phyloP scores from a whole-genome alignment of 2,797 vertebrate species.

The Thamnophis elegans region DNA sequence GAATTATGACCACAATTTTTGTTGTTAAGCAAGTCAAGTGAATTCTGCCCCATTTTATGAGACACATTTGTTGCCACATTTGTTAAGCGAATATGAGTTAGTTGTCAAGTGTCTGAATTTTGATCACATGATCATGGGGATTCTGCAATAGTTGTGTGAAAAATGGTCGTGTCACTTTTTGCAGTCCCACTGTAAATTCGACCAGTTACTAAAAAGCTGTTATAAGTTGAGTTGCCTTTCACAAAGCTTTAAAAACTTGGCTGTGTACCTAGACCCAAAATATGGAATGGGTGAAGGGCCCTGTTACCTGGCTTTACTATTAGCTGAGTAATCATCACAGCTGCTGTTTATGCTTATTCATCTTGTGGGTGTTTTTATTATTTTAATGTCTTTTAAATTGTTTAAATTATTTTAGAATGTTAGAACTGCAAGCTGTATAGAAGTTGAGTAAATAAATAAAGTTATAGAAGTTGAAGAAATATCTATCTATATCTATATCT shows the following conservation, averaged over 20 bases:
- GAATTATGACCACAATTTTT: not conserved
- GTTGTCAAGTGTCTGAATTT: not conserved
- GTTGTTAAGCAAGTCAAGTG: not conserved
- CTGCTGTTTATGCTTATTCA: not conserved
- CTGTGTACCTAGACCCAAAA: not conserved
- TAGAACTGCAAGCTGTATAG: not conserved
- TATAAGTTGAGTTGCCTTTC: not conserved
- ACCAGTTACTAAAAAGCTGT: not conserved
- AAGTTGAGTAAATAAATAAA: not conserved
- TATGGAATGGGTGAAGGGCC: not conserved
- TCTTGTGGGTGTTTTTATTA: not conserved
- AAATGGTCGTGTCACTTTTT: not conserved
- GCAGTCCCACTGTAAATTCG: not conserved
- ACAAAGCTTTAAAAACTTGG: not conserved
- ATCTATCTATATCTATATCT: too few relatives aligned
- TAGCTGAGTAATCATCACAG: not conserved
- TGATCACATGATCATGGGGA: not conserved
- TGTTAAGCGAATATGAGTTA: not conserved
- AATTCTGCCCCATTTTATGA: not conserved
- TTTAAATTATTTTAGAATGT: not conserved
- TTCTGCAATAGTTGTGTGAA: not conserved
- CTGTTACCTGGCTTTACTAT: too few relatives aligned
- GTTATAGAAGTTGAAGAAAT: not conserved
- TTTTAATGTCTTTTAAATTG: not conserved
- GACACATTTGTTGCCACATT: not conserved